These are phyloP conservation scores for Syngnathus acus DNA, from an alignment of 2,797 vertebrate genomes.

Conservation along the genomic window DNA sequence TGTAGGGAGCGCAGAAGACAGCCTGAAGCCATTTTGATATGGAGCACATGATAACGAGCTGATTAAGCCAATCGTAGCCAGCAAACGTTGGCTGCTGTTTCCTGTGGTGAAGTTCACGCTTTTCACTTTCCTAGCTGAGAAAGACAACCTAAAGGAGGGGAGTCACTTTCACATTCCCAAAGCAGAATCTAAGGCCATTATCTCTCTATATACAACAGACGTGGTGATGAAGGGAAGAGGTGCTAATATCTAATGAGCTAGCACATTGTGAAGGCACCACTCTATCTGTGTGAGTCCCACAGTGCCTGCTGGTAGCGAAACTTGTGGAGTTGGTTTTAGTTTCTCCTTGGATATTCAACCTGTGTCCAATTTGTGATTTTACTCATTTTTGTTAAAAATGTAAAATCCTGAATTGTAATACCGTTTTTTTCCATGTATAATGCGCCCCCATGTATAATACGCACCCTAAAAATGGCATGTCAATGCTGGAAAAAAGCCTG, in stretches of 20 bases:
- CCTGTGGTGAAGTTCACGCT: constrained; percentile 6
- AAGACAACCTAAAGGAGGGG: constrained; percentile 14
- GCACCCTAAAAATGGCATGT: no score
- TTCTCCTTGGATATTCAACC: background rate
- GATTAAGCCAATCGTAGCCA: constrained; percentile 14
- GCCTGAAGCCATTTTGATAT: constrained; percentile 22
- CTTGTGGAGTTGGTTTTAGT: background rate
- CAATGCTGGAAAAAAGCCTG: no score
- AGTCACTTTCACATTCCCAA: constrained; percentile 21
- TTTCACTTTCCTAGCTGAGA: constrained; percentile 8
- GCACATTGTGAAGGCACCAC: constrained; percentile 23
- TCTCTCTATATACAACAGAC: constrained; percentile 22
- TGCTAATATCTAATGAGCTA: constrained; percentile 48
- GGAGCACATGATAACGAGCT: constrained; percentile 14
- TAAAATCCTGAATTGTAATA: constrained; percentile 4
- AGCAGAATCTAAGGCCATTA: constrained; percentile 21
- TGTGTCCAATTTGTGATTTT: background rate
- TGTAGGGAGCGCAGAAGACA: background rate
- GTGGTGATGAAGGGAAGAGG: constrained; percentile 40
- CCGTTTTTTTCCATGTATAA: no score
- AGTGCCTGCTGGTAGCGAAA: background rate
- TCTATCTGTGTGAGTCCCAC: background rate
- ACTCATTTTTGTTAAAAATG: constrained; percentile 10
- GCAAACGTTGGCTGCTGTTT: background rate
- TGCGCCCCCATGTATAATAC: no score